Base-by-base conservation (phyloP, 2,797 vertebrate genomes). In the Periophthalmus magnuspinnatus region DNA sequence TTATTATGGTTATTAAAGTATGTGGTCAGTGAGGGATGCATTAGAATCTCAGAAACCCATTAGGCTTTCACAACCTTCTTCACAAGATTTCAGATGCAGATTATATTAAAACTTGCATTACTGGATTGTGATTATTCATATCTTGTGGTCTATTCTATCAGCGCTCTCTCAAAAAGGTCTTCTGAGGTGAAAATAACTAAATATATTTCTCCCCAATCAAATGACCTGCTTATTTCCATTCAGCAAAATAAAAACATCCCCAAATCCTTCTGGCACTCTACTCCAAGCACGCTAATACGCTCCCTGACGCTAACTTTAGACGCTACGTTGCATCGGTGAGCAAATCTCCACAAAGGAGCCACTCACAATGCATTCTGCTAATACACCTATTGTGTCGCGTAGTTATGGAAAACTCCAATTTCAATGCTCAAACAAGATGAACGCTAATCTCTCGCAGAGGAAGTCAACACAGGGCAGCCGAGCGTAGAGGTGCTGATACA, bases 381-480 rank as follows among this genome's bases (percentile, higher is more conserved):
- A 59, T 68, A 5, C 32, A 61, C 13, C 36, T 19, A 16, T 69
- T 66, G 65, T 56, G 22, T 13, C 61, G 14, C 4, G 28, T 41
- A 9, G 62, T 64, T 28, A 47, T 47, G 62, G 41, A 64, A 48
- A 68, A 62, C 16, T 58, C 21, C 19, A 45, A 71, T 76, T 63
- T 71, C 36, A 47, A 9, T 38, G 52, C 16, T 47, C 64, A 58
- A 48, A 67, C 33, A 38, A 64, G 58, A 60, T 61, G 33, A 60
- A 70, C 0, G 10, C 19, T 65, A 69, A 61, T 72, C 45, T 67
- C 52, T 45, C 22, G 45, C 59, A 8, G 14, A 6, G 41, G 38
- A 67, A 50, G 19, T 3, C 41, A 33, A 19, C 16, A 41, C 32
- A 50, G 17, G 65, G 28, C 22, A 69, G 14, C 13, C 34, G n/a